Evolutionary conservation across 2,113 vertebrate species (phyloP).

Genomic region (Motacilla tschutschensis): DNA sequence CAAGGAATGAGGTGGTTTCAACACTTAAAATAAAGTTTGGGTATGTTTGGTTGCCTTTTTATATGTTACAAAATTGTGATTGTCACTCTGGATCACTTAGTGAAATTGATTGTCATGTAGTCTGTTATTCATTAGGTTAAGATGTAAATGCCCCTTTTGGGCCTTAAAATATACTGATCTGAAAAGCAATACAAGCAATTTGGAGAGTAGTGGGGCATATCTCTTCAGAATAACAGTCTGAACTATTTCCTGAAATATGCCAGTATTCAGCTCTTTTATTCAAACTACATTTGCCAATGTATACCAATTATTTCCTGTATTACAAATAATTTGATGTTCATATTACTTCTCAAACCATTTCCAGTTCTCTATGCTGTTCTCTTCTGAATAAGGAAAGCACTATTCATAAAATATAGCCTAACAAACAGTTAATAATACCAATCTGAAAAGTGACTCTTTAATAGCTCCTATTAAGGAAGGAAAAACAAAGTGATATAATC

Average conservation of each 20-base stretch:
- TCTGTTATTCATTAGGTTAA: neutral
- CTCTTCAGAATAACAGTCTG: neutral
- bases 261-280: neutral
- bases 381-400: slow-evolving; percentile 33
- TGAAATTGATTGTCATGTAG: neutral
- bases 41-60: neutral
- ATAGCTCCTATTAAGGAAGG: slow-evolving; percentile 62
- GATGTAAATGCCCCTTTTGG: neutral
- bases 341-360: slow-evolving; percentile 30
- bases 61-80: accelerated
- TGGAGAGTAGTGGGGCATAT: neutral
- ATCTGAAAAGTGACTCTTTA: slow-evolving; percentile 62
- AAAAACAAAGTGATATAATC: slow-evolving; percentile 70
- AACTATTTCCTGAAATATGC: neutral
- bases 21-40: neutral
- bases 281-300: slow-evolving; percentile 19
- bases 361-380: neutral
- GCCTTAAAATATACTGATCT: neutral
- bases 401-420: slow-evolving; percentile 36
- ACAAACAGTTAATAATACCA: slow-evolving; percentile 55
- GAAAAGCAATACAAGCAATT: neutral
- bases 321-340: slow-evolving; percentile 35
- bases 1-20: neutral
- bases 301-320: slow-evolving; percentile 20
- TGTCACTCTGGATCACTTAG: neutral